Evolutionary conservation across 2,797 vertebrate species (phyloP).

Genomic region (Apogon hyalosoma): DNA sequence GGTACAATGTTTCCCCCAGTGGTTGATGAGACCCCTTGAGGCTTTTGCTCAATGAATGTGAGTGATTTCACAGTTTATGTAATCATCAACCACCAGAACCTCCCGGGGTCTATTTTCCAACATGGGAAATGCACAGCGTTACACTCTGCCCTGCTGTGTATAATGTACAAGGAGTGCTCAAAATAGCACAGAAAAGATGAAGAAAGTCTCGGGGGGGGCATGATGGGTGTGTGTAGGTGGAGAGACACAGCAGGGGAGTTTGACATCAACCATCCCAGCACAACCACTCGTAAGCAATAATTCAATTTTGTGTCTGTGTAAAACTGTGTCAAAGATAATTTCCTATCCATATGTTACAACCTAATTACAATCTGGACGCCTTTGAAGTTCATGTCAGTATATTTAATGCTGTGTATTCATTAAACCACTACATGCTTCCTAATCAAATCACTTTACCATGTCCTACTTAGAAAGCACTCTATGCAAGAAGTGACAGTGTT

Average conservation of each 20-base stretch:
- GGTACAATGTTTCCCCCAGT: background rate
- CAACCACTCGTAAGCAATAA: background rate
- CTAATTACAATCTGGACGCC: background rate
- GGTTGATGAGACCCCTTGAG: conserved; percentile 6
- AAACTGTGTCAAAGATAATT: conserved; percentile 14
- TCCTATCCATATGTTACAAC: background rate
- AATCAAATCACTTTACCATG: background rate
- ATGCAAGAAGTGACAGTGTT: background rate
- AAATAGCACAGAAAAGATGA: background rate
- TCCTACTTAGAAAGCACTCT: background rate
- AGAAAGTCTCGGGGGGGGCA: background rate
- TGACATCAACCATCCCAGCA: background rate
- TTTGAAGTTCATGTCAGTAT: conserved; percentile 7
- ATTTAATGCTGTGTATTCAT: background rate
- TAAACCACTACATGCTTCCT: background rate
- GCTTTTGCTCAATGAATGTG: background rate
- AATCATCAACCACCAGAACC: background rate
- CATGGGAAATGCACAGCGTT: too few species aligned
- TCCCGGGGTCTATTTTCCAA: background rate
- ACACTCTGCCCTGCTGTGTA: background rate
- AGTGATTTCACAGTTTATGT: conserved; percentile 15
- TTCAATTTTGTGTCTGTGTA: background rate
- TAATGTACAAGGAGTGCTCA: background rate
- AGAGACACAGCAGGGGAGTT: background rate
- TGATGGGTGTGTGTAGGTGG: background rate